Evolutionary conservation across 2,797 vertebrate species (phyloP), one percentile per base, ranked within the genome.

Genomic region (Pelochelys cantorii): DNA sequence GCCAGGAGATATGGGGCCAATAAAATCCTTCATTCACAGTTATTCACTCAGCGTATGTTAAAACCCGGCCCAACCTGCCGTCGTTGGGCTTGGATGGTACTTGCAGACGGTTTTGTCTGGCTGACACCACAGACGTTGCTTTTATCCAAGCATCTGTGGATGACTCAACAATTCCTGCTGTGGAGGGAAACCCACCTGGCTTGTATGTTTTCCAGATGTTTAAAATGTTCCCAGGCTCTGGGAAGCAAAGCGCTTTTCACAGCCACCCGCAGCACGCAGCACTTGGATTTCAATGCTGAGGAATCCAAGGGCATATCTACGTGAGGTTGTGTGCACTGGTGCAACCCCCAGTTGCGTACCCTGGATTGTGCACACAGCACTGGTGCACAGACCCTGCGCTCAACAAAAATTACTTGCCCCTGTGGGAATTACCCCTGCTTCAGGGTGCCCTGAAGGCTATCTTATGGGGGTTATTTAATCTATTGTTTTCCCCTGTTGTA

Each of bases 201-300:
- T 48, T 5, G 20, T 75, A 9, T 68, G 2, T 71, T 55, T 88
- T 59, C 87, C 90, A 88, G 89, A 79, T 77, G 87, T 20, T 53
- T 34, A 56, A 48, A 29, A 54, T 0, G 31, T 27, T 85, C 88
- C 85, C 68, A 15, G 68, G 8, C 42, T 42, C 42, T 52, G 52
- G 74, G 42, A 77, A 77, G 42, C 42, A 52, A 13, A 0, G 1
- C 2, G 1, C 2, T 0, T 0, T 0, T 0, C 11, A 56, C 62
- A 79, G 65, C 85, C 34, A 12, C 42, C 0, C 1, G 54, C 23
- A 17, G 14, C 0, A 0, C 11, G 0, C 0, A 25, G 68, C 34
- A 23, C 34, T 37, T 71, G 34, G 25, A 77, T 42, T 15, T 14
- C 37, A 48, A 0, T 0, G 2, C 37, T 79, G 80, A 53, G 71